Conservation (phyloP, 1,140 invertebrate species). For the Arctopsyche grandis region DNA sequence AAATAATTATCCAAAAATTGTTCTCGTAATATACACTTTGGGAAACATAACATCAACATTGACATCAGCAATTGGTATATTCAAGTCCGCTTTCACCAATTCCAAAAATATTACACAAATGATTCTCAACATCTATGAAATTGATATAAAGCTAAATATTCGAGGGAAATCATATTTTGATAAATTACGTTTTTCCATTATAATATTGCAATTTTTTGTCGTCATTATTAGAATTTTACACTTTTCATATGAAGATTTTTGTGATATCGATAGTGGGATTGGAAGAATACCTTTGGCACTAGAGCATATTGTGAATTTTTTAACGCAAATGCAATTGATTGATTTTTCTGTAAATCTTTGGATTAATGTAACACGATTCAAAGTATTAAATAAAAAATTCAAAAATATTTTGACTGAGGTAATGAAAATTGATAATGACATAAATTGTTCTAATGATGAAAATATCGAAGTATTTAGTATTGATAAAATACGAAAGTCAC, state of each 20-base stretch:
- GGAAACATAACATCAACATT: not conserved
- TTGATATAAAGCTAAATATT: slow-evolving; percentile 28
- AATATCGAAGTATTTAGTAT: not conserved
- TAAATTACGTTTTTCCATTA: not conserved
- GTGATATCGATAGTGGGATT: not conserved
- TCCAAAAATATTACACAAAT: slow-evolving; percentile 28
- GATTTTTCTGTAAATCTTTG: slow-evolving; percentile 32
- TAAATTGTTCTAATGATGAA: not conserved
- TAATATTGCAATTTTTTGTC: slow-evolving; percentile 4
- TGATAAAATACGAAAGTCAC: not conserved
- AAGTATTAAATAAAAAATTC: slow-evolving; percentile 21
- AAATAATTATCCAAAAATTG: not conserved
- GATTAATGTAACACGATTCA: slow-evolving; percentile 19
- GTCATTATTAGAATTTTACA: not conserved
- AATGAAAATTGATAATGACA: not conserved
- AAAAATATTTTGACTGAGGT: slow-evolving; percentile 17
- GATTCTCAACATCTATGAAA: slow-evolving; percentile 14
- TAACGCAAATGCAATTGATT: slow-evolving; percentile 10
- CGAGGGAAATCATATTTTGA: not conserved
- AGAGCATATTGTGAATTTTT: not conserved
- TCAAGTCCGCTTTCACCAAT: slow-evolving; percentile 19
- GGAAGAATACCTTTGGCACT: not conserved
- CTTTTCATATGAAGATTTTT: slow-evolving; percentile 17
- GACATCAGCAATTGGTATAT: not conserved
- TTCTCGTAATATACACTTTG: slow-evolving; percentile 22